Evolutionary conservation across 2,888 invertebrate genomes (phyloP).

Genomic region (Dasypogon diadema): DNA sequence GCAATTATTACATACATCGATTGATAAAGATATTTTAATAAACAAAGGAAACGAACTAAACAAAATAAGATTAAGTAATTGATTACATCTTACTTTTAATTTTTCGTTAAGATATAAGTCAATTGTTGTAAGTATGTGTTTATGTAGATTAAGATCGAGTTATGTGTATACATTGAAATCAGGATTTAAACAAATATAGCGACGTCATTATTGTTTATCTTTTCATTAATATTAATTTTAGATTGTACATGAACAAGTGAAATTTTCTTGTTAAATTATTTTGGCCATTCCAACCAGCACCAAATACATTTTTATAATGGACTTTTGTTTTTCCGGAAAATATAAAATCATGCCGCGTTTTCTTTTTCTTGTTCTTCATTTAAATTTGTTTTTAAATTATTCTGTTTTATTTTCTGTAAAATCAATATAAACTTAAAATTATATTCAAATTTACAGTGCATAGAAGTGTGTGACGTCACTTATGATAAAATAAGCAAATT

Average conservation of each 20-base stretch:
- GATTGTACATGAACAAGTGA: constrained; percentile 26
- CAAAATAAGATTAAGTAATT: constrained; percentile 43
- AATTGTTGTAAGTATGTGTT: constrained; percentile 19
- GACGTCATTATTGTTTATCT: constrained; percentile 18
- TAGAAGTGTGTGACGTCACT: constrained; percentile 49
- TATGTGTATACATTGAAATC: constrained; percentile 32
- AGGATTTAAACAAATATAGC: constrained; percentile 32
- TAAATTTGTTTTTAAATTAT: constrained; percentile 15
- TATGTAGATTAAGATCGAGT: constrained; percentile 16
- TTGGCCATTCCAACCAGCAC: constrained; percentile 51
- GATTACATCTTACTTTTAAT: constrained; percentile 34
- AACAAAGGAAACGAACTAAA: constrained; percentile 24
- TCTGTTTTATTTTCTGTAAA: neutral
- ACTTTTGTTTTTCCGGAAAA: constrained; percentile 21
- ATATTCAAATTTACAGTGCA: constrained; percentile 42
- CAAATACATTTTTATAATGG: constrained; percentile 27
- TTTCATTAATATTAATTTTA: constrained; percentile 33
- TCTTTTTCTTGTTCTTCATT: constrained; percentile 1
- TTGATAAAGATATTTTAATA: constrained; percentile 38
- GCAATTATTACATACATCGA: constrained; percentile 40
- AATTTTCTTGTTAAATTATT: constrained; percentile 26
- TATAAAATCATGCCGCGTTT: constrained; percentile 10
- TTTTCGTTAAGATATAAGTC: neutral
- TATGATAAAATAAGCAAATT: constrained; percentile 43
- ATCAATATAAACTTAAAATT: constrained; percentile 24